Evolutionary conservation across 1,140 invertebrate species (phyloP).

Genomic region (Whitmania pigra): DNA sequence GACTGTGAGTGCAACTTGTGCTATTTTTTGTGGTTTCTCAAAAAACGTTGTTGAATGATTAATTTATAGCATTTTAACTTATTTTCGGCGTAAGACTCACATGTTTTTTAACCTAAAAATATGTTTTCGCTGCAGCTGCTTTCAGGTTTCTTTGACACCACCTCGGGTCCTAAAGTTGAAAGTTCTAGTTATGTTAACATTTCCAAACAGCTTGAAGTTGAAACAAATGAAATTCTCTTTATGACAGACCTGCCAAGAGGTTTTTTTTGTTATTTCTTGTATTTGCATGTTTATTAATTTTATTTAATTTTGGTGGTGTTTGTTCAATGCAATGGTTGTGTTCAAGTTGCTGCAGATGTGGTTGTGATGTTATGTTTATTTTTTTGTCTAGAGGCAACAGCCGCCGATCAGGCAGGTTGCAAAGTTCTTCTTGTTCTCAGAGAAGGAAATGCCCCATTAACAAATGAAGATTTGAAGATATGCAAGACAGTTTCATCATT

Average conservation of each 20-base stretch:
- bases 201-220: slow-evolving; percentile 51
- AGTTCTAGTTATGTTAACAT: slow-evolving; percentile 51
- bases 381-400: slow-evolving; percentile 56
- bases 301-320: too few relatives aligned
- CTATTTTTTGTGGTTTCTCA: too few relatives aligned
- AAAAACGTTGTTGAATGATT: too few relatives aligned
- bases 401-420: slow-evolving; percentile 61
- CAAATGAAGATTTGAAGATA: slow-evolving; percentile 48
- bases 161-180: slow-evolving; percentile 60
- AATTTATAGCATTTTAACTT: too few relatives aligned
- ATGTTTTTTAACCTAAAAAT: too few relatives aligned
- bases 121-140: slow-evolving; percentile 47
- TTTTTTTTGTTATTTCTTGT: slow-evolving; percentile 34
- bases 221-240: slow-evolving; percentile 60
- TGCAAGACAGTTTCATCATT: slow-evolving; percentile 52
- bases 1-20: too few relatives aligned
- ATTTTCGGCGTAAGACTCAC: too few relatives aligned
- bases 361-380: background rate
- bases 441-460: slow-evolving; percentile 60
- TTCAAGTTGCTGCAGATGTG: too few relatives aligned
- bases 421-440: slow-evolving; percentile 55
- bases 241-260: slow-evolving; percentile 71
- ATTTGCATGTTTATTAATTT: too few relatives aligned
- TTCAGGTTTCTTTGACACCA: slow-evolving; percentile 72
- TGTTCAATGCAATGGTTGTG: too few relatives aligned